Percentiles rank a stretch among this genome's conserved stretches.
phyloP scores from a whole-genome alignment of 30 jellyfish, hydroid and myxozoan species.

The Morbakka virulenta region DNA sequence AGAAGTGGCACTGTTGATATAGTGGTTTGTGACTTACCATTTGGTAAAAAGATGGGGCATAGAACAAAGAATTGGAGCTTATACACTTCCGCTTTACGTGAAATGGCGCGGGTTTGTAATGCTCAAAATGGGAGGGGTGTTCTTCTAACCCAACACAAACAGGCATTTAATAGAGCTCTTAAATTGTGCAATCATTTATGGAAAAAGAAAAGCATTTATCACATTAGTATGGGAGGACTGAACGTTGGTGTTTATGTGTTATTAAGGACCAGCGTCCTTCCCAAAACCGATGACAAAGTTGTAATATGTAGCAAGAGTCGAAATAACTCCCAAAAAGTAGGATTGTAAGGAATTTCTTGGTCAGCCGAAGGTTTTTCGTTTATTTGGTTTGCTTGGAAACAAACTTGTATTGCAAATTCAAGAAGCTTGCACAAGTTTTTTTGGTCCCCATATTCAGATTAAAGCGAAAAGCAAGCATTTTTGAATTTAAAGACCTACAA shows the following conservation, averaged over 20 bases:
- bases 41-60: conserved; percentile 88
- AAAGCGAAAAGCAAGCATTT: too few species aligned
- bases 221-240: conserved; percentile 92
- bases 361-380: too few species aligned
- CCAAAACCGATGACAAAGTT: too few species aligned
- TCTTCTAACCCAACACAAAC: conserved; percentile 78
- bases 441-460: too few species aligned
- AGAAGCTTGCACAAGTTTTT: too few species aligned
- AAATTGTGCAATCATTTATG: conserved; percentile 27
- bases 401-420: too few species aligned
- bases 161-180: conserved; percentile 78
- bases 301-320: too few species aligned
- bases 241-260: conserved; percentile 78
- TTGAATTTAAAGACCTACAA: too few species aligned
- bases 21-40: conserved; percentile 80
- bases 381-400: too few species aligned
- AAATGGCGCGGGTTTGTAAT: conserved; percentile 80
- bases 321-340: too few species aligned
- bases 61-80: conserved; percentile 61
- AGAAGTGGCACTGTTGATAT: conserved; percentile 77
- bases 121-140: conserved; percentile 65
- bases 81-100: conserved; percentile 79
- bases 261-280: not conserved
- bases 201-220: conserved; percentile 53
- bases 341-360: too few species aligned